Percentiles rank a stretch among this genome's conserved stretches.
Evolutionary conservation across 2,113 vertebrate species (phyloP).

Genomic region (Planiliza haematocheilus): DNA sequence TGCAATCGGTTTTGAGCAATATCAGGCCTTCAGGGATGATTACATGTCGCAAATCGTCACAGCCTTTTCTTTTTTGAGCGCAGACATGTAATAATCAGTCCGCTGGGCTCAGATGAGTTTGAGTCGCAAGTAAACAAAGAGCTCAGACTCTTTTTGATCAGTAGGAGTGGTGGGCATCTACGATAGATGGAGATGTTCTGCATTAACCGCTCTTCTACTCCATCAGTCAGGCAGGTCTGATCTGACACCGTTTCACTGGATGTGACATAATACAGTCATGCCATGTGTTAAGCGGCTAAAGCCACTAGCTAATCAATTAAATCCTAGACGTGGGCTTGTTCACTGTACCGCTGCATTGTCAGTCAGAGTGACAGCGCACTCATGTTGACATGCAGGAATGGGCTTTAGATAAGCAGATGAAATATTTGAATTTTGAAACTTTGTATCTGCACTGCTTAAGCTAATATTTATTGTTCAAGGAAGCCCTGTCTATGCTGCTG

Average conservation of each 20-base stretch:
- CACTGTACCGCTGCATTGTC: constrained; percentile 1
- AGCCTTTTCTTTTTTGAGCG: neutral
- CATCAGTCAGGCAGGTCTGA: constrained; percentile 13
- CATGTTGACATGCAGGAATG: neutral
- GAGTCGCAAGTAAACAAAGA: too few relatives aligned
- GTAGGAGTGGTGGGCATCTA: neutral
- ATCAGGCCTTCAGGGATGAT: constrained; percentile 37
- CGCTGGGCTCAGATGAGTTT: constrained; percentile 20
- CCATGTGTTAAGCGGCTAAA: constrained; percentile 32
- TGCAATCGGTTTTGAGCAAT: constrained; percentile 24
- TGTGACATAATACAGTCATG: constrained; percentile 21
- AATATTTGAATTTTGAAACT: too few relatives aligned
- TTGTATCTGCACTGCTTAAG: too few relatives aligned
- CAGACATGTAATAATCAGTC: neutral
- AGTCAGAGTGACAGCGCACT: neutral
- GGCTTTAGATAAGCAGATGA: too few relatives aligned
- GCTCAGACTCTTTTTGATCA: neutral
- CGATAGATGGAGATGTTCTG: constrained; percentile 10
- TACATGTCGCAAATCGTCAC: constrained; percentile 29
- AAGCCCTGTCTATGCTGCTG: too few relatives aligned
- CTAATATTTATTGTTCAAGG: too few relatives aligned
- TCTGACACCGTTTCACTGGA: constrained; percentile 24
- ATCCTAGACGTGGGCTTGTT: constrained; percentile 14
- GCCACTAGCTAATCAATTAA: constrained; percentile 54
- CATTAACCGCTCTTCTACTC: constrained; percentile 1